Base-by-base conservation (phyloP, 1,140 invertebrate species). In the Drosophila tristis region DNA sequence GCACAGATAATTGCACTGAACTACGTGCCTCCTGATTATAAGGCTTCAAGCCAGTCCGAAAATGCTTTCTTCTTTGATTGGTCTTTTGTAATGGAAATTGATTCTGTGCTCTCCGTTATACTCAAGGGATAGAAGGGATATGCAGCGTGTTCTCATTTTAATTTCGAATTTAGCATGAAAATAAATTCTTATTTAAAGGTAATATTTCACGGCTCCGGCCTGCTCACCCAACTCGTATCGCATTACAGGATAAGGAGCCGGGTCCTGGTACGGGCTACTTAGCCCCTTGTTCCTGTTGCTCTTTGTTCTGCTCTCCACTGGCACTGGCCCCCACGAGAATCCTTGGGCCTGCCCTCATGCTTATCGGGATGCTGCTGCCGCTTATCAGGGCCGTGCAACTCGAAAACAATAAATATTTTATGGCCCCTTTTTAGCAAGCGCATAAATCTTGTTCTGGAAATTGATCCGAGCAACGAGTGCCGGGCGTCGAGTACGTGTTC, bases 401-500 rank as follows among this genome's bases (percentile, higher is more conserved):
- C 81, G 71, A 81, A 80, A 86, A 85, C 81, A 85, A 85, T 85
- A 87, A 85, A 85, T 85, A 85, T 86, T 87, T 85, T 85, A 85
- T 81, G 74, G 77, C 74, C 49, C 62, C 74, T 84, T 73, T 80
- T 81, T 78, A 68, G 81, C 53, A 57, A 65, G 51, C 68, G 74
- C 82, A 85, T 85, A 85, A 85, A 85, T 85, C 81, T 85, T 56
- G 51, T 74, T 55, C 61, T 64, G 74, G 68, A 85, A 85, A 85
- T 86, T 86, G 80, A 85, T 85, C 84, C 81, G 51, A 63, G 58
- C 47, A n/a, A 9, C 29, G 56, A 73, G 48, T 61, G 68, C 35
- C 11, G 35, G 48, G 20, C 20, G 26, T 53, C 48, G 49, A 51
- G 44, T 56, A 44, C 43, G 45, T 53, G 23, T 49, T 58, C 54